Percentiles rank a stretch among this genome's conserved stretches.
These are phyloP conservation scores for Odocoileus hemionus DNA, from an alignment of 2,113 vertebrate species.

Conservation along the genomic window DNA sequence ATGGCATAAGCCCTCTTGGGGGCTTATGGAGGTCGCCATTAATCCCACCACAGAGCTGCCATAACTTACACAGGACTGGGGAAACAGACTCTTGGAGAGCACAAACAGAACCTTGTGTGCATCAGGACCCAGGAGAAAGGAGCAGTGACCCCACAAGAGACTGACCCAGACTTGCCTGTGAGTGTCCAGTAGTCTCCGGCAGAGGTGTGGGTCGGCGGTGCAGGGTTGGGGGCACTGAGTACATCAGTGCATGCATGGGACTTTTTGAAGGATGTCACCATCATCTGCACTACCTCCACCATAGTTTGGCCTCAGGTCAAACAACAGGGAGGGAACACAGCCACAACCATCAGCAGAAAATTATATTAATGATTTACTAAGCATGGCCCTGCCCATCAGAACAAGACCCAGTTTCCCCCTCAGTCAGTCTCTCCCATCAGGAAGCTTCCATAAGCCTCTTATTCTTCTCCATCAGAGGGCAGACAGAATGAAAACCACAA, in stretches of 20 bases:
- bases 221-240: not conserved
- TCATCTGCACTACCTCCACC: not conserved
- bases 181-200: not conserved
- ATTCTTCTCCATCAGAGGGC: not conserved
- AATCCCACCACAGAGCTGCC: not conserved
- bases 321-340: not conserved
- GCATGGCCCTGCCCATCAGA: not conserved
- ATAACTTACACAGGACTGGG: not conserved
- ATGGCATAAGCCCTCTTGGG: not conserved
- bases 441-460: not conserved
- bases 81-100: not conserved
- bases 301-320: not conserved
- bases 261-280: not conserved
- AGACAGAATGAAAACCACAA: not conserved
- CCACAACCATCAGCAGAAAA: not conserved
- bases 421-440: not conserved
- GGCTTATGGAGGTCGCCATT: rapidly evolving
- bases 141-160: not conserved
- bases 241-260: not conserved
- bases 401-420: not conserved
- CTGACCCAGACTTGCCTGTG: not conserved
- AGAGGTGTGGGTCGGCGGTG: not conserved
- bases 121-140: not conserved
- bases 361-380: not conserved
- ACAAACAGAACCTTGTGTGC: not conserved